Evolutionary conservation across 2,888 invertebrate genomes (phyloP).

Genomic region (Dasysyrphus tricinctus): DNA sequence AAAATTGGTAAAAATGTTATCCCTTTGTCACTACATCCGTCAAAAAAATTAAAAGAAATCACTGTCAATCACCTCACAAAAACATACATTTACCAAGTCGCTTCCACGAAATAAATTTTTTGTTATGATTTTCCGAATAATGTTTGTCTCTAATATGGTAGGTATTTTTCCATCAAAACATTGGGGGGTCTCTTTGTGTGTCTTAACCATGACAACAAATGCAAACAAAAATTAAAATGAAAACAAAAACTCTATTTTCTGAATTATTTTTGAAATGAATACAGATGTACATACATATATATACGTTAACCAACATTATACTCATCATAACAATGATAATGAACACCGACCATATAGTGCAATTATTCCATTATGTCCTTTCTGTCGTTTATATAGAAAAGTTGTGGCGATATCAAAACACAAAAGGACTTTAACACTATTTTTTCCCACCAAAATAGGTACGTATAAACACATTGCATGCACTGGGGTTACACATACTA

Average conservation of each 20-base stretch:
- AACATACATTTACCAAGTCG: neutral
- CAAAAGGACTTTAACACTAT: constrained; percentile 46
- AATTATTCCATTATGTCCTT: constrained; percentile 71
- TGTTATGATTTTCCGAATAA: neutral
- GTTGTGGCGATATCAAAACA: constrained; percentile 59
- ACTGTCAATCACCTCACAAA: neutral
- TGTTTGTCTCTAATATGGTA: neutral
- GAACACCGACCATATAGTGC: constrained; percentile 47
- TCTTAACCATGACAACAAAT: constrained; percentile 1
- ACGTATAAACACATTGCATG: neutral
- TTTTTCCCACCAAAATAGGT: constrained; percentile 6
- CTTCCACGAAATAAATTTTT: neutral
- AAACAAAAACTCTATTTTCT: neutral
- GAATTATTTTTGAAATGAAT: neutral
- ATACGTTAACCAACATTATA: neutral
- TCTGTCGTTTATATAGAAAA: constrained; percentile 57
- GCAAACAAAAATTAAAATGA: neutral
- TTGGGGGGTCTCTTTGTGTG: constrained; percentile 5
- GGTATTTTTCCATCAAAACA: constrained; percentile 7
- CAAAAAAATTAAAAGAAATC: neutral
- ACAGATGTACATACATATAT: neutral
- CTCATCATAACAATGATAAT: constrained; percentile 36
- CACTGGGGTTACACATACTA: neutral
- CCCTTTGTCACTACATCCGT: neutral
- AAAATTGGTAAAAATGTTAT: no score